These are phyloP conservation scores for Caenorhabditis sulstoni DNA, from an alignment of 2,888 invertebrate genomes.

Conservation along the genomic window DNA sequence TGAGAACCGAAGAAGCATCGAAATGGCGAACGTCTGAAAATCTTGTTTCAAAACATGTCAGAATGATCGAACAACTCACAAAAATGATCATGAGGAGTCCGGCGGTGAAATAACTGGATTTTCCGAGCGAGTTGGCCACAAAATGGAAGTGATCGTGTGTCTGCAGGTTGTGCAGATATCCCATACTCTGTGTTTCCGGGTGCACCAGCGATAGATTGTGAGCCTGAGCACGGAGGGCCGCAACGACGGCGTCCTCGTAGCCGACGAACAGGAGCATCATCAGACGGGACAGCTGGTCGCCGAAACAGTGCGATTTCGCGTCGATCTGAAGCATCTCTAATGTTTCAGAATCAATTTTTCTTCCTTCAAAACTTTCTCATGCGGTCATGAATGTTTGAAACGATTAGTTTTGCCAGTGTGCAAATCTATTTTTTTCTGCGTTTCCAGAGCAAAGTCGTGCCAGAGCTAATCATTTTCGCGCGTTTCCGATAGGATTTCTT, in stretches of 20 bases:
- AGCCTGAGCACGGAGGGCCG: slow-evolving; percentile 80
- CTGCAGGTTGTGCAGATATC: slow-evolving; percentile 88
- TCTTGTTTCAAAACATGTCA: too few species aligned
- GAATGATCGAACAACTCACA: too few species aligned
- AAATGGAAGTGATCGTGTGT: slow-evolving; percentile 98
- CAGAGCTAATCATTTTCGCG: too few species aligned
- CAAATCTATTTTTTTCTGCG: too few species aligned
- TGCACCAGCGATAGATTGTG: slow-evolving; percentile 31
- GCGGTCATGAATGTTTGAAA: too few species aligned
- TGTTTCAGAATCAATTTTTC: too few species aligned
- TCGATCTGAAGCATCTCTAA: slow-evolving; percentile 85
- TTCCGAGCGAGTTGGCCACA: slow-evolving; percentile 96
- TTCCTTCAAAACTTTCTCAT: too few species aligned
- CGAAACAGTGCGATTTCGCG: slow-evolving; percentile 92
- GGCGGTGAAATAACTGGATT: slow-evolving; percentile 94
- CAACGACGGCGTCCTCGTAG: slow-evolving; percentile 97
- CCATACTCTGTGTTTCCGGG: slow-evolving; percentile 56
- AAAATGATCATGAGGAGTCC: slow-evolving; percentile 98
- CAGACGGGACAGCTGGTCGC: slow-evolving; percentile 91
- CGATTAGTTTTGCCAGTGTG: too few species aligned
- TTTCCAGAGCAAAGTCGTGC: too few species aligned
- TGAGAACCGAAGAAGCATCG: slow-evolving; percentile 96
- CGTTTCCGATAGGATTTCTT: too few species aligned
- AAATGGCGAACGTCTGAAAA: slow-evolving; percentile 95
- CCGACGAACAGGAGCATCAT: slow-evolving; percentile 94